Conservation (phyloP, 2,113 vertebrate genomes). For the Pandion haliaetus region DNA sequence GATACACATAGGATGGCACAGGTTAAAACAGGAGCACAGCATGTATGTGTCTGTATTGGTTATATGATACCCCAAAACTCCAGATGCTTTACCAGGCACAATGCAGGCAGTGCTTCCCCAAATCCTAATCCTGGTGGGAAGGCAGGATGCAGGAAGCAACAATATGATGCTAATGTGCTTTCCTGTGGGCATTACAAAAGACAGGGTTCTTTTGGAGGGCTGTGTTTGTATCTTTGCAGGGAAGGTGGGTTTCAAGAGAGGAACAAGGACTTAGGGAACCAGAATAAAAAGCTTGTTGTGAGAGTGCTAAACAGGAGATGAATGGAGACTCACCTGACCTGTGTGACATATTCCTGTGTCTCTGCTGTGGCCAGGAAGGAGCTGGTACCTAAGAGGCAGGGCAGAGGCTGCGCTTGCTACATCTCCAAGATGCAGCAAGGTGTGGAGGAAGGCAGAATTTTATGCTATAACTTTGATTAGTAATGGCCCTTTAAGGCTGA, state of each 20-base stretch:
- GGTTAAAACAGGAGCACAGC: neutral
- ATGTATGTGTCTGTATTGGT: neutral
- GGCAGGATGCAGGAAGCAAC: neutral
- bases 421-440: neutral
- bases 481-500: conserved; percentile 51
- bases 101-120: neutral
- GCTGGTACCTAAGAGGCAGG: neutral
- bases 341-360: neutral
- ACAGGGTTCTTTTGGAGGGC: neutral
- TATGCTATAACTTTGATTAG: neutral
- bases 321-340: neutral
- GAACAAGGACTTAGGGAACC: neutral
- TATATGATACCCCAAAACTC: neutral
- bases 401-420: neutral
- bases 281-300: neutral
- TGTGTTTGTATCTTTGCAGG: neutral
- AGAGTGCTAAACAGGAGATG: neutral
- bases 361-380: neutral
- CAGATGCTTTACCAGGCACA: neutral
- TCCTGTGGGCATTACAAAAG: neutral
- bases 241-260: neutral
- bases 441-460: neutral
- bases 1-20: accelerated
- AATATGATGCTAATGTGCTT: neutral
- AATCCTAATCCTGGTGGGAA: neutral